These are phyloP conservation scores for Lacerta agilis DNA, from an alignment of 2,797 vertebrate genomes.

Conservation along the genomic window DNA sequence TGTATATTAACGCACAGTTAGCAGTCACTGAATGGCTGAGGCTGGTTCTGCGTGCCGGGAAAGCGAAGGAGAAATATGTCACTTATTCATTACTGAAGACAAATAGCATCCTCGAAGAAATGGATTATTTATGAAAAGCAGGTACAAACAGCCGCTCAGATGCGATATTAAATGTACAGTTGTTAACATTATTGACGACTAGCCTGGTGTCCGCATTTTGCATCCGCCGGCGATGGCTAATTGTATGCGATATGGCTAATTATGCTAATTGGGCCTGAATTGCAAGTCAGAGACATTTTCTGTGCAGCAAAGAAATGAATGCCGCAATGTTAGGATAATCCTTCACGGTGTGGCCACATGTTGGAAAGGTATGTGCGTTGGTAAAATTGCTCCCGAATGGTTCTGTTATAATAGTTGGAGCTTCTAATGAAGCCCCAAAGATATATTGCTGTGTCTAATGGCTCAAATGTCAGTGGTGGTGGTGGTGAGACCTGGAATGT, in stretches of 20 bases:
- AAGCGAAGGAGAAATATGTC: constrained; percentile 18
- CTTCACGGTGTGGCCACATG: constrained; percentile 24
- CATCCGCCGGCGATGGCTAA: constrained; percentile 37
- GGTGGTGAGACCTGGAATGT: background rate
- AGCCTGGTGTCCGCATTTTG: constrained; percentile 19
- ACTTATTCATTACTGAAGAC: background rate
- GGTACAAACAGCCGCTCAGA: background rate
- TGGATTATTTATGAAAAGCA: constrained; percentile 1
- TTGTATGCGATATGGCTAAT: constrained; percentile 54
- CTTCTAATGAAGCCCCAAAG: background rate
- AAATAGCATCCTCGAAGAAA: constrained; percentile 30
- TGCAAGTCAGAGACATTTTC: constrained; percentile 54
- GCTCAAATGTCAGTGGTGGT: background rate
- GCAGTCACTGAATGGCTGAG: constrained; percentile 29
- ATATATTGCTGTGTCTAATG: background rate
- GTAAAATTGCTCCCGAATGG: constrained; percentile 12
- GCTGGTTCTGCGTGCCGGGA: constrained; percentile 11
- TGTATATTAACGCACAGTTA: constrained; percentile 35
- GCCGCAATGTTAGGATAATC: constrained; percentile 37
- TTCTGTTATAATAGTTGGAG: background rate
- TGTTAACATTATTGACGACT: background rate
- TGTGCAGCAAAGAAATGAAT: constrained; percentile 59
- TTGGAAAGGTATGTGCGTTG: background rate
- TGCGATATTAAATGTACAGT: background rate
- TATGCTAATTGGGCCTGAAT: constrained; percentile 51